Base-by-base conservation (phyloP, 2,113 vertebrate genomes). In the Puma concolor region DNA sequence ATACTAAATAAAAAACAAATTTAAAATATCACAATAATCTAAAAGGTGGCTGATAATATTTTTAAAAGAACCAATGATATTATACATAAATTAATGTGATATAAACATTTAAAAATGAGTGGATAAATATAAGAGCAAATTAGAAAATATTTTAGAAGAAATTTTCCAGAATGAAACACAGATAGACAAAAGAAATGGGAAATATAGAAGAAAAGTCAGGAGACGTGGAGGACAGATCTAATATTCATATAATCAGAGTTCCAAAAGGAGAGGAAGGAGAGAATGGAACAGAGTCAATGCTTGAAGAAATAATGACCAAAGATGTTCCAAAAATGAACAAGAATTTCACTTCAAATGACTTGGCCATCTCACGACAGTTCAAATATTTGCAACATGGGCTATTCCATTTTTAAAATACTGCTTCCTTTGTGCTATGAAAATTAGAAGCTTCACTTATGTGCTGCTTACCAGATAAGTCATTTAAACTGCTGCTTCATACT, bases 401-500 rank as follows among this genome's bases (percentile, higher is more conserved):
- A 48, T 80, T 85, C 3, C 23, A 80, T 72, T 79, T 87, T 71
- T 7, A 50, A 96, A 94, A 94, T 29, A 91, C 41, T 57, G 5
- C 27, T 90, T 66, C 67, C 41, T 33, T 85, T 82, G 60, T 81
- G 38, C 38, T 85, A 77, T 54, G 27, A 81, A 86, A 97, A 89
- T 86, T 14, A 82, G 66, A 74, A 69, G 16, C 31, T 97, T 95
- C 54, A 44, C 29, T 76, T 52, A 74, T 21, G 9, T 88, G 23
- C 36, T 79, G 17, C 5, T 85, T 69, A 88, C 11, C 36, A 71
- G 25, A 48, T 71, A 72, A 14, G 5, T 54, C 33, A 92, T 69
- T 97, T 92, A 86, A 94, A 97, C 82, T 93, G 41, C 31, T 23
- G 71, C 41, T 66, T 92, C 36, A 77, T 72, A 84, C 10, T 69